A percentile compares a stretch with the other conserved stretches of the same genome.
Evolutionary conservation across 2,797 vertebrate species (phyloP).

Genomic region (Artibeus lituratus): DNA sequence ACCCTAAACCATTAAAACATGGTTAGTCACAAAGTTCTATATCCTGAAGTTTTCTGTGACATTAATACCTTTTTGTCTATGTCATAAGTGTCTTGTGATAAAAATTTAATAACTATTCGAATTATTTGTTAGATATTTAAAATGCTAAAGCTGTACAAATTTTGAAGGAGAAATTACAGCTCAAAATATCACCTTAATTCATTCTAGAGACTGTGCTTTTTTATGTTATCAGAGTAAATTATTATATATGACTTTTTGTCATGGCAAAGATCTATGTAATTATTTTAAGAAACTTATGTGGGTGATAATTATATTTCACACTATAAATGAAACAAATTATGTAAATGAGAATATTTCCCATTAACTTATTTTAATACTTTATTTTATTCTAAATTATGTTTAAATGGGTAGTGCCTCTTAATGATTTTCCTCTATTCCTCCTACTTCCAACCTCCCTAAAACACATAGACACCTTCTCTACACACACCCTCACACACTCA

Average conservation of each 20-base stretch:
- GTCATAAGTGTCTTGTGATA: background rate
- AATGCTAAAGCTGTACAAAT: background rate
- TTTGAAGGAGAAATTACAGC: background rate
- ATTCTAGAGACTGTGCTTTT: background rate
- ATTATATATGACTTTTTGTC: background rate
- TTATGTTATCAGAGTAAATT: background rate
- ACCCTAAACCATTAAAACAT: background rate
- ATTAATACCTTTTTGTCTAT: background rate
- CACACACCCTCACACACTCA: background rate
- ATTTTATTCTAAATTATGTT: background rate
- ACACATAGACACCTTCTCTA: background rate
- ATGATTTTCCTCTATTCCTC: background rate
- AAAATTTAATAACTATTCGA: background rate
- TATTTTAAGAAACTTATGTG: background rate
- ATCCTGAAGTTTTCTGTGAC: background rate
- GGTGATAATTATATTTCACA: background rate
- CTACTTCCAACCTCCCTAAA: background rate
- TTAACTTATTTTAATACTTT: background rate
- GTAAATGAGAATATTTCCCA: background rate
- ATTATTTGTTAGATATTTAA: background rate
- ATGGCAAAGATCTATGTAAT: background rate
- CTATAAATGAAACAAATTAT: background rate
- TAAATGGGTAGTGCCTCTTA: background rate
- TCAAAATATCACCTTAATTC: background rate
- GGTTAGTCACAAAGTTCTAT: background rate